A percentile compares a stretch with the other conserved stretches of the same genome.
phyloP scores from a whole-genome alignment of 2,888 invertebrate genomes.

The Hedychridium roseum region DNA sequence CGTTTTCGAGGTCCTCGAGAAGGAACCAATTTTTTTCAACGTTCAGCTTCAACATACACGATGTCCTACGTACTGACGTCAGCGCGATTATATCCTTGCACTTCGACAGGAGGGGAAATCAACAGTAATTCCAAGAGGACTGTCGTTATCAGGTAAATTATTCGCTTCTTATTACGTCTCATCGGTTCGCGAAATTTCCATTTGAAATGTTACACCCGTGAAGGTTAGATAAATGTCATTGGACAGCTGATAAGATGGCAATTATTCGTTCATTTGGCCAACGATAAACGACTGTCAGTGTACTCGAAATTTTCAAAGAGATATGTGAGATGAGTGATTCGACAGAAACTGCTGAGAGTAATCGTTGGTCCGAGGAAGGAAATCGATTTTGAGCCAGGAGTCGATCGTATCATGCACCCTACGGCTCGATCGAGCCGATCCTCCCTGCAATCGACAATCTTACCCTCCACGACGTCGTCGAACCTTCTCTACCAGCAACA shows the following conservation, averaged over 20 bases:
- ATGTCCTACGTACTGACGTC: too few species aligned
- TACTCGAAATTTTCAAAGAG: conserved; percentile 12
- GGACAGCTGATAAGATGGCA: conserved; percentile 18
- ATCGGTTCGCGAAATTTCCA: too few species aligned
- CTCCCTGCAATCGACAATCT: conserved; percentile 30
- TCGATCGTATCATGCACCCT: conserved; percentile 52
- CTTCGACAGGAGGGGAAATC: too few species aligned
- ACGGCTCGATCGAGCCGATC: conserved; percentile 48
- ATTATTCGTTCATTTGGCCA: conserved; percentile 26
- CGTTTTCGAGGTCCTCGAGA: too few species aligned
- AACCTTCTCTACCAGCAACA: conserved; percentile 39
- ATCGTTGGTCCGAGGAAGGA: conserved; percentile 10
- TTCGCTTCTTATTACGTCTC: too few species aligned
- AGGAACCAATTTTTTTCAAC: too few species aligned
- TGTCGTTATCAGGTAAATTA: too few species aligned
- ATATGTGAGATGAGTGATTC: conserved; percentile 9
- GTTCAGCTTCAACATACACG: too few species aligned
- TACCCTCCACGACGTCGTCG: conserved; percentile 30
- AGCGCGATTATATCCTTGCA: too few species aligned
- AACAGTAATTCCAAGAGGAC: too few species aligned
- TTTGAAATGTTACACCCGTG: too few species aligned
- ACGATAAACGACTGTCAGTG: conserved; percentile 16
- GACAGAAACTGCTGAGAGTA: conserved; percentile 19
- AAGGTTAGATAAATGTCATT: conserved; percentile 24
- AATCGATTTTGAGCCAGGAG: conserved; percentile 22